A percentile compares a stretch with the other conserved stretches of the same genome.
phyloP scores from a whole-genome alignment of 2,797 vertebrate genomes.

The Brotula barbata region DNA sequence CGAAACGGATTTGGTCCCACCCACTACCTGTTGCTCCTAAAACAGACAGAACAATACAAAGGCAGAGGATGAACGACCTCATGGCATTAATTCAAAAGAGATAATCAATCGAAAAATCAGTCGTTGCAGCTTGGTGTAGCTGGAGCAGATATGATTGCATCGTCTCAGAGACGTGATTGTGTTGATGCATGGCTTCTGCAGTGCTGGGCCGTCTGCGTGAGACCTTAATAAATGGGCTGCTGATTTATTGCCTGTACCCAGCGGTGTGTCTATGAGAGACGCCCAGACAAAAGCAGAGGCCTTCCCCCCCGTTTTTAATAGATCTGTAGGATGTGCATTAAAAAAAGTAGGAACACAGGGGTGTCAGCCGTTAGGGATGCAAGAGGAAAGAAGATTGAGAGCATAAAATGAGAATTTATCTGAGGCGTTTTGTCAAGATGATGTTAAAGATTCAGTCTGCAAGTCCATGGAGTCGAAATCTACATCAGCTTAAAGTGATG shows the following conservation, averaged over 20 bases:
- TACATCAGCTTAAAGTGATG: neutral
- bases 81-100: no score
- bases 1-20: no score
- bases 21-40: no score
- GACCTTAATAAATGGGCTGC: slow-evolving; percentile 71
- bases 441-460: neutral
- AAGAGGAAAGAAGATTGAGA: slow-evolving; percentile 49
- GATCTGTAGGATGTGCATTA: slow-evolving; percentile 65
- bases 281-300: slow-evolving; percentile 65
- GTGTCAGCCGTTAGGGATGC: slow-evolving; percentile 39
- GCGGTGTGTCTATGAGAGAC: slow-evolving; percentile 68
- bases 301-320: slow-evolving; percentile 77
- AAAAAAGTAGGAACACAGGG: slow-evolving; percentile 37
- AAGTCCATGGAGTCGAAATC: neutral
- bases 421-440: slow-evolving; percentile 7
- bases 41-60: no score
- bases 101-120: no score
- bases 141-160: neutral
- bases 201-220: slow-evolving; percentile 43
- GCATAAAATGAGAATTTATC: slow-evolving; percentile 32
- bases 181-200: slow-evolving; percentile 13
- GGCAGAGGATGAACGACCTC: no score
- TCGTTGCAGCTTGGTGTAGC: neutral
- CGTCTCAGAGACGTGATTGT: neutral
- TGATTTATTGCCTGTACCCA: slow-evolving; percentile 77